phyloP scores from a whole-genome alignment of 2,113 vertebrate genomes.

The Mustela lutreola region DNA sequence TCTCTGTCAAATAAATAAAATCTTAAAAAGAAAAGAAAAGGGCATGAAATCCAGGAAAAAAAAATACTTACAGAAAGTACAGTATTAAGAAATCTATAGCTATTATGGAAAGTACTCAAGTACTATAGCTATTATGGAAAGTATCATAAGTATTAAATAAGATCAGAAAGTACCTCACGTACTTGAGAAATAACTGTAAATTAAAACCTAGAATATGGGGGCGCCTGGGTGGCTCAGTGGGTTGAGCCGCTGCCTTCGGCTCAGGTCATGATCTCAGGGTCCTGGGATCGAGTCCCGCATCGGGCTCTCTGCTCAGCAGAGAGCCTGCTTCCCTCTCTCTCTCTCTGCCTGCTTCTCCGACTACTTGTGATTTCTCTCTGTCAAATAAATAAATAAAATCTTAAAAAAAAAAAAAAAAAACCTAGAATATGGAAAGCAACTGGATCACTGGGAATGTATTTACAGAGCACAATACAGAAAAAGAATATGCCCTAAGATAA shows the following conservation, averaged over 20 bases:
- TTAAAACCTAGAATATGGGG: neutral
- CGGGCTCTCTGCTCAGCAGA: too few species aligned
- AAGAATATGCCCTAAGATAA: neutral
- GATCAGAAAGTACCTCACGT: neutral
- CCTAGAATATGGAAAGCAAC: neutral
- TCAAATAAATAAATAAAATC: too few species aligned
- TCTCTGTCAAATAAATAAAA: too few species aligned
- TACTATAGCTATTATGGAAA: neutral
- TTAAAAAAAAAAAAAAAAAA: too few species aligned
- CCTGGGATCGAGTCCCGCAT: too few species aligned
- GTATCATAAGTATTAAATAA: neutral
- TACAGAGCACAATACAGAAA: neutral
- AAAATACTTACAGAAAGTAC: neutral
- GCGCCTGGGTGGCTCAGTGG: too few species aligned
- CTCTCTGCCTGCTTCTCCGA: too few species aligned
- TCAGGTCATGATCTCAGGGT: too few species aligned
- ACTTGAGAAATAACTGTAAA: conserved; percentile 13
- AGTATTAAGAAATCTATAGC: neutral
- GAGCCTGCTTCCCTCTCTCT: too few species aligned
- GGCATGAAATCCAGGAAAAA: neutral
- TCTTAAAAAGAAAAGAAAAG: neutral
- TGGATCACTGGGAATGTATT: neutral
- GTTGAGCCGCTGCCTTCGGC: too few species aligned
- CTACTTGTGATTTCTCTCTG: too few species aligned
- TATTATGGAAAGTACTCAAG: neutral